Evolutionary conservation across 2,113 vertebrate species (phyloP), one percentile per base, ranked within the genome.

Genomic region (Dipodomys spectabilis): DNA sequence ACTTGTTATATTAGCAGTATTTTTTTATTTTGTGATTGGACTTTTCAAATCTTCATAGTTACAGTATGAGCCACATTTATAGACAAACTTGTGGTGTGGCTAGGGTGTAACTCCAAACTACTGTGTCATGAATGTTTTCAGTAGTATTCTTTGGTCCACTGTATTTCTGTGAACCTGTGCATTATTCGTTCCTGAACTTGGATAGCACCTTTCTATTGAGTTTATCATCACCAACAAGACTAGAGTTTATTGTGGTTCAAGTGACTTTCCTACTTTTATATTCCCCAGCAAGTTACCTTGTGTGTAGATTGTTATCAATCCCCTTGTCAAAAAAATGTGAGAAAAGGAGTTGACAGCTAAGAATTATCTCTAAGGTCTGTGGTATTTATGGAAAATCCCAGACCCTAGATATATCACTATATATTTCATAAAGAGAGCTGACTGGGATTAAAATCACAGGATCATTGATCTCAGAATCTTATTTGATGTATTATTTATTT

Each of bases 1-100:
- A 97, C 95, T 95, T 98, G 97, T 98, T 98, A 98, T 98, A 98
- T 98, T 98, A 98, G 97, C 97, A 94, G 97, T 96, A 98, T 97
- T 97, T 93, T 39, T 93, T 93, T 92, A 97, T 94, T 88, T 64
- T 64, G 88, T 57, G 53, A 57, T 96, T 95, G 62, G 97, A 92
- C 91, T 97, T 97, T 97, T 96, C 96, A 97, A 92, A 96, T 97
- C 68, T 94, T 97, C 95, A 97, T 96, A 98, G 97, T 93, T 86
- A 96, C 77, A 82, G 83, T 97, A 95, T 74, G 73, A 96, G 97
- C 94, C 92, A 90, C 89, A 8, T 71, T 53, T 65, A 74, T 88
- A 94, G 96, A 94, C 85, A 95, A 88, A 65, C 44, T 86, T 95
- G 86, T 95, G 86, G 86, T 87, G 86, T 96, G 91, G 95, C 95